Conservation (phyloP, 2,113 vertebrate genomes). For the Stictonetta naevosa region DNA sequence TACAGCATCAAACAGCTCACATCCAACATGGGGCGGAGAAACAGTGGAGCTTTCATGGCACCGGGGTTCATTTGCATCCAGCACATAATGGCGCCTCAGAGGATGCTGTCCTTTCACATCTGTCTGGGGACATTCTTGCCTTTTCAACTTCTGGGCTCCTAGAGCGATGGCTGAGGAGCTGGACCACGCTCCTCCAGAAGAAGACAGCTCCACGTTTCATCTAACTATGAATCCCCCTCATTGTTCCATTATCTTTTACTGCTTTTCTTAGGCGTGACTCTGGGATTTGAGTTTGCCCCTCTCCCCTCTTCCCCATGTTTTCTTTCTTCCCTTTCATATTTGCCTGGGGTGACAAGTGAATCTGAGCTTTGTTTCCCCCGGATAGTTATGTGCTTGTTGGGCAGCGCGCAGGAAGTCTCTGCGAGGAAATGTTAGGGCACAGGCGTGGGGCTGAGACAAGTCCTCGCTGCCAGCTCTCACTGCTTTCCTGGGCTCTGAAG, state of each 20-base stretch:
- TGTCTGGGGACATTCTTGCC: constrained; percentile 43
- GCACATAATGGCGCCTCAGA: constrained; percentile 52
- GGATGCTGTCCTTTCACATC: background rate
- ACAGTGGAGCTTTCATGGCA: constrained; percentile 54
- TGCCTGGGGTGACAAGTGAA: constrained; percentile 48
- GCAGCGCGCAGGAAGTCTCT: constrained; percentile 26
- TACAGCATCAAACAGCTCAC: constrained; percentile 21
- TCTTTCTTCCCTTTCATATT: constrained; percentile 36
- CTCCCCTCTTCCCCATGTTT: background rate
- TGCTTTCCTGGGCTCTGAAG: background rate
- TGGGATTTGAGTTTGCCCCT: background rate
- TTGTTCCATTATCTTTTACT: constrained; percentile 39
- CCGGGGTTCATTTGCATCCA: constrained; percentile 25
- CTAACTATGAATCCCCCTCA: constrained; percentile 48
- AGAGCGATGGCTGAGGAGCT: constrained; percentile 26
- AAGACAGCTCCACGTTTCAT: constrained; percentile 32
- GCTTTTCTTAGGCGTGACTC: background rate
- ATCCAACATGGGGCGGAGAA: background rate
- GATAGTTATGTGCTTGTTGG: constrained; percentile 33
- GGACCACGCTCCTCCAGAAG: background rate
- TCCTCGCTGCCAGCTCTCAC: background rate
- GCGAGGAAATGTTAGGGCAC: constrained; percentile 13
- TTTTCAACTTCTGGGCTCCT: constrained; percentile 41
- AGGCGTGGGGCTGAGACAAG: constrained; percentile 15
- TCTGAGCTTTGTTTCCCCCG: constrained; percentile 66